A percentile compares a stretch with the other conserved stretches of the same genome.
Evolutionary conservation across 2,888 invertebrate genomes (phyloP).

Genomic region (Aleiodes alternator): DNA sequence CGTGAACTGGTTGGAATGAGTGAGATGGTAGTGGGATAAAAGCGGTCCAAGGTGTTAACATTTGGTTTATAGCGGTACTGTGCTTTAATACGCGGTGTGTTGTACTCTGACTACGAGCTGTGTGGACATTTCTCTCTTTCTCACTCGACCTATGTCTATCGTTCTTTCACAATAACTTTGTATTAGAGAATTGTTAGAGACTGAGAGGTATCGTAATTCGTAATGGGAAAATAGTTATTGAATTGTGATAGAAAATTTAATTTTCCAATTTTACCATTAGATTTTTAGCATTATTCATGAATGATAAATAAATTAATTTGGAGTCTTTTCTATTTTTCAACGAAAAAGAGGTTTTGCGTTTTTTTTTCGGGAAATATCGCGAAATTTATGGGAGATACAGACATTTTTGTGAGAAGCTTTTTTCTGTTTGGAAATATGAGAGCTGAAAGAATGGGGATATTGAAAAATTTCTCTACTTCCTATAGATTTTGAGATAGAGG

Average conservation of each 20-base stretch:
- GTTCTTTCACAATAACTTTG: conserved; percentile 40
- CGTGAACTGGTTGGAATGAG: conserved; percentile 51
- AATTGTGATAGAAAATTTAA: conserved; percentile 52
- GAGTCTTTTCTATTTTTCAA: too few species aligned
- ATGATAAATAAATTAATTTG: too few species aligned
- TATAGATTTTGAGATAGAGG: too few species aligned
- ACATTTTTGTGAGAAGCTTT: too few species aligned
- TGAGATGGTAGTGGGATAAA: conserved; percentile 43
- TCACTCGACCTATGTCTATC: conserved; percentile 34
- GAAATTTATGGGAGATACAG: too few species aligned
- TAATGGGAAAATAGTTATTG: conserved; percentile 35
- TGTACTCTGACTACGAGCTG: conserved; percentile 47
- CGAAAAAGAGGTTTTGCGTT: too few species aligned
- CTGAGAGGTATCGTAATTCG: not conserved
- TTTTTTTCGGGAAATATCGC: too few species aligned
- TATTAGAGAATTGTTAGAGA: conserved; percentile 46
- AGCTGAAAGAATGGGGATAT: too few species aligned
- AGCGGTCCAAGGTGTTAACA: conserved; percentile 65
- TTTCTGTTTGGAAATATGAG: too few species aligned
- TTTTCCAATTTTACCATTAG: too few species aligned
- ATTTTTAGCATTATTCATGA: too few species aligned
- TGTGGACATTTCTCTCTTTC: conserved; percentile 12
- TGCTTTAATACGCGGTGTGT: conserved; percentile 64
- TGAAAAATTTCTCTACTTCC: too few species aligned
- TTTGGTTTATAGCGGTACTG: conserved; percentile 66